Evolutionary conservation across 2,797 vertebrate genomes (phyloP), one percentile per base, ranked within the genome.

Genomic region (Gadopsis marmoratus): DNA sequence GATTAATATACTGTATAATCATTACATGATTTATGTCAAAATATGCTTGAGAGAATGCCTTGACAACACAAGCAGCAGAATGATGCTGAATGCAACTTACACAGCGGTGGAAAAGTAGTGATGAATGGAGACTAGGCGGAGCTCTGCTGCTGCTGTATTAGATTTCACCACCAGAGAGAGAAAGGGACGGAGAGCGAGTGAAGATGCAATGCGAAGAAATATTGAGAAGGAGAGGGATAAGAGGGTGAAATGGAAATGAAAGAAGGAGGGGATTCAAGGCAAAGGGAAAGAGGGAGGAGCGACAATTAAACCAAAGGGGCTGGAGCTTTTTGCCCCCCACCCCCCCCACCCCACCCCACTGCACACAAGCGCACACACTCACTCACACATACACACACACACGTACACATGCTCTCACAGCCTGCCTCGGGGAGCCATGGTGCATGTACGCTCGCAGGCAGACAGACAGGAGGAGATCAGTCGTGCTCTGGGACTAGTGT

Each of bases 101-200:
- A 89, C 63, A 74, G 83, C 61, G 35, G 70, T 67, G 64, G 79
- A 76, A 78, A 69, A 80, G 81, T 71, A 84, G 89, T 87, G 92
- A 93, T 94, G 94, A 93, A 94, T 93, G 92, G 84, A 93, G 83
- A 91, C 89, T 68, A 89, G 91, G 91, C 87, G 86, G 92, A 92
- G 91, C 91, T 91, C 83, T 88, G 84, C 77, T 53, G 70, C 81
- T 86, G 91, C 85, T 92, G 84, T 91, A 87, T 90, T 91, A 91
- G 81, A 90, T 91, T 91, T 88, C 91, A 86, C 81, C 45, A 26
- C 62, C 81, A 75, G 79, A 68, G 84, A 88, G 90, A 87, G 83
- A 75, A 78, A 79, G 78, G 29, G 55, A 79, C 54, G 65, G 79
- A 78, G 79, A 86, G 69, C 79, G 89, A 75, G 77, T 58, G 78